Evolutionary conservation across 2,888 invertebrate genomes (phyloP).

Genomic region (Melinopterus prodromus): DNA sequence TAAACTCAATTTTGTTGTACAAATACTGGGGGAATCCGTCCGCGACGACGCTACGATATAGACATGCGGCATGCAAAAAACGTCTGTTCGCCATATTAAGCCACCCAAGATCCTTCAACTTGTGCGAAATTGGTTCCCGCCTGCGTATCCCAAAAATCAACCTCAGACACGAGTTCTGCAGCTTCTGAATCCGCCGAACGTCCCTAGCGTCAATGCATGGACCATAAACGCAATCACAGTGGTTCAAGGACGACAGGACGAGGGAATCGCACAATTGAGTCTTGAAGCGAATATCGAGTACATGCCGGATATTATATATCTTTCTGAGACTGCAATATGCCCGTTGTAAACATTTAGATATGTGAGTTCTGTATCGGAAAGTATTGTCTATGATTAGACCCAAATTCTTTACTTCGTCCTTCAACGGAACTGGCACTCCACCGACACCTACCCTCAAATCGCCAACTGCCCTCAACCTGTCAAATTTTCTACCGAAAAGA

Average conservation of each 20-base stretch:
- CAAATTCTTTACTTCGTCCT: background rate
- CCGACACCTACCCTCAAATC: background rate
- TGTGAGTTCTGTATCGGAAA: slow-evolving; percentile 9
- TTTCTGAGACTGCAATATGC: background rate
- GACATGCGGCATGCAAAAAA: background rate
- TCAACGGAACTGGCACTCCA: background rate
- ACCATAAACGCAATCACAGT: background rate
- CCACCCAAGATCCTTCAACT: background rate
- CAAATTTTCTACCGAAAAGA: slow-evolving; percentile 5
- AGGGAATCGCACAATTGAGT: slow-evolving; percentile 13
- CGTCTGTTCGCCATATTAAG: background rate
- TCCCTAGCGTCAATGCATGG: background rate
- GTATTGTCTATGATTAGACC: background rate
- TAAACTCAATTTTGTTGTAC: slow-evolving; percentile 13
- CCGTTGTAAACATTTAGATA: background rate
- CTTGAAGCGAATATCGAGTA: background rate
- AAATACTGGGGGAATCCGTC: background rate
- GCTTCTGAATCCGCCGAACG: background rate
- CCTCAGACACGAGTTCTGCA: slow-evolving; percentile 17
- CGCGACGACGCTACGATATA: background rate
- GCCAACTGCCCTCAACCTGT: too few species aligned
- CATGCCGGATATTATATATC: slow-evolving; percentile 11
- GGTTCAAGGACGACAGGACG: slow-evolving; percentile 6
- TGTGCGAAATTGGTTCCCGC: slow-evolving; percentile 10
- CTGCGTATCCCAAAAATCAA: background rate